A percentile compares a stretch with the other conserved stretches of the same genome.
phyloP scores from a whole-genome alignment of 2,113 vertebrate species.

The Eurystomus gularis region DNA sequence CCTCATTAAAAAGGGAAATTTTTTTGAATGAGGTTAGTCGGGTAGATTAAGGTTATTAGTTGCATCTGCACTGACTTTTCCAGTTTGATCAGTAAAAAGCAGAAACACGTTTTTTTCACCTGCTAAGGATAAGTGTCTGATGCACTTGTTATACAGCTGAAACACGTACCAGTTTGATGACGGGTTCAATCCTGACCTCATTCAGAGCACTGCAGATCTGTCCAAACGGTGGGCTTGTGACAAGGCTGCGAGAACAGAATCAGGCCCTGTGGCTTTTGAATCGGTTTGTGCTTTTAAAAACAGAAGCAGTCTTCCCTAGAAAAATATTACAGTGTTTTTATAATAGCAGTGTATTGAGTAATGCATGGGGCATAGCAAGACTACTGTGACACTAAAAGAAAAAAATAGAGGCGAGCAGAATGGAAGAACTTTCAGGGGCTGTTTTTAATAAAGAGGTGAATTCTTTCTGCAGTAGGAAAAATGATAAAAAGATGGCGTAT shows the following conservation, averaged over 20 bases:
- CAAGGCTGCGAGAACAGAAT: background rate
- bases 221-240: rapidly evolving
- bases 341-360: constrained; percentile 56
- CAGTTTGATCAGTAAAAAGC: background rate
- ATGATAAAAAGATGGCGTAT: constrained; percentile 70
- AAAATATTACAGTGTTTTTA: constrained; percentile 37
- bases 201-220: background rate
- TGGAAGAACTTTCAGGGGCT: background rate
- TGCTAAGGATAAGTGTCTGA: background rate
- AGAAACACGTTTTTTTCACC: rapidly evolving
- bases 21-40: constrained; percentile 4
- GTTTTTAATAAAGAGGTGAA: constrained; percentile 46
- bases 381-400: constrained; percentile 61
- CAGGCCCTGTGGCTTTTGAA: background rate
- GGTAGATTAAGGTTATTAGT: constrained; percentile 9
- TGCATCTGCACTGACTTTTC: background rate
- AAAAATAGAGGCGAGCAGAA: constrained; percentile 55
- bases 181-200: background rate
- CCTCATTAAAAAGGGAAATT: constrained; percentile 13
- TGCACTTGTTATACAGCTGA: background rate
- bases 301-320: constrained; percentile 43
- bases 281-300: background rate
- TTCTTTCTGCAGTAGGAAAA: constrained; percentile 48
- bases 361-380: constrained; percentile 48
- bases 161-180: rapidly evolving